These are phyloP conservation scores for Andrena flavipes DNA, from an alignment of 2,888 invertebrate genomes.

Conservation along the genomic window DNA sequence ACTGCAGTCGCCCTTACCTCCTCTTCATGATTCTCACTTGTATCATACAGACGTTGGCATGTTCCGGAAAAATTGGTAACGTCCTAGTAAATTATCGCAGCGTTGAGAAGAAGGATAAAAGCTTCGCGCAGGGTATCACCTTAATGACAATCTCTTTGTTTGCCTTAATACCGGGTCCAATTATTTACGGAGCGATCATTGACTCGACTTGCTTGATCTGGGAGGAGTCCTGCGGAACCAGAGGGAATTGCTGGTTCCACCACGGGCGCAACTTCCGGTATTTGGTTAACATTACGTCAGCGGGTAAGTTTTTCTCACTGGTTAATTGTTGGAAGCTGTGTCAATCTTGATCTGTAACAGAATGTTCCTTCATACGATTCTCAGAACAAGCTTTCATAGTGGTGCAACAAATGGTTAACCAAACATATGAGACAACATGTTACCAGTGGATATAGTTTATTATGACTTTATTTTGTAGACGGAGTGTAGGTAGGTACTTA, in stretches of 20 bases:
- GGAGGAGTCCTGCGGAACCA: constrained; percentile 88
- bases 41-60: constrained; percentile 87
- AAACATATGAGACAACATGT: too few species aligned
- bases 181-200: constrained; percentile 88
- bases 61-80: constrained; percentile 89
- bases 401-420: too few species aligned
- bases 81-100: constrained; percentile 89
- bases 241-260: constrained; percentile 89
- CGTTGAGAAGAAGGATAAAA: constrained; percentile 88
- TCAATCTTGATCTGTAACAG: too few species aligned
- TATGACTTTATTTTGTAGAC: too few species aligned
- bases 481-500: too few species aligned
- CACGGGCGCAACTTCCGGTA: constrained; percentile 87
- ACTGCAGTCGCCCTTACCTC: constrained; percentile 83
- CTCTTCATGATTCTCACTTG: constrained; percentile 85
- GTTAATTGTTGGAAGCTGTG: not conserved
- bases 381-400: too few species aligned
- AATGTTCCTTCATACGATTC: too few species aligned
- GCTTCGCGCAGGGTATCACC: constrained; percentile 88
- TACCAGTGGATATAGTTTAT: too few species aligned
- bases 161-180: constrained; percentile 90
- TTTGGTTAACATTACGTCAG: constrained; percentile 86
- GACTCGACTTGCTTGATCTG: constrained; percentile 89
- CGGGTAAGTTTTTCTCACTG: constrained; percentile 82
- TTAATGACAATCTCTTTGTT: constrained; percentile 88